These are phyloP conservation scores for Eupeodes luniger DNA, from an alignment of 2,888 invertebrate genomes.

Conservation along the genomic window DNA sequence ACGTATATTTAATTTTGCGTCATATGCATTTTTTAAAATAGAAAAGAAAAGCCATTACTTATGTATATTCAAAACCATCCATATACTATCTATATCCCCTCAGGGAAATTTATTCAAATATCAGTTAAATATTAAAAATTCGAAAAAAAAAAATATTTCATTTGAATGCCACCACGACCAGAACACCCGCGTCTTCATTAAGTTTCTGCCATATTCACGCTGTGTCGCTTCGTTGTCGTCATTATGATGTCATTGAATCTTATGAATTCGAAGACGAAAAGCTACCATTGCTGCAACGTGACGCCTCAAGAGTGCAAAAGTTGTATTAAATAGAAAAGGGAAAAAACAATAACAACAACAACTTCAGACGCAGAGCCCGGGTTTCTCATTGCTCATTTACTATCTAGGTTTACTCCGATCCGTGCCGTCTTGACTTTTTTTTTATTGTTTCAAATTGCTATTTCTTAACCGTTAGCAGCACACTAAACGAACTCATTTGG, in stretches of 20 bases:
- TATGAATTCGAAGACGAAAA: neutral
- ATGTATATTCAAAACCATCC: neutral
- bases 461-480: constrained; percentile 2
- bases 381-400: too few species aligned
- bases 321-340: too few species aligned
- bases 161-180: constrained; percentile 5
- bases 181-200: neutral
- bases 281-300: too few species aligned
- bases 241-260: neutral
- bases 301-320: neutral
- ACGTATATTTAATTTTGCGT: too few species aligned
- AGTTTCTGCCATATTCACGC: neutral
- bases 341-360: too few species aligned
- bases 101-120: neutral
- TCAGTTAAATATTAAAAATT: constrained; percentile 19
- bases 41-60: too few species aligned
- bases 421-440: neutral
- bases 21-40: neutral
- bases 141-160: neutral
- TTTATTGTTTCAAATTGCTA: neutral
- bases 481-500: constrained; percentile 16
- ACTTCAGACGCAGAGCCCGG: too few species aligned
- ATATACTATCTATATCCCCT: neutral
- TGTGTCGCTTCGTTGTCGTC: neutral
- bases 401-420: too few species aligned